Evolutionary conservation across 1,140 invertebrate species (phyloP), one percentile per base, ranked within the genome.

Genomic region (Tetragnatha versicolor): DNA sequence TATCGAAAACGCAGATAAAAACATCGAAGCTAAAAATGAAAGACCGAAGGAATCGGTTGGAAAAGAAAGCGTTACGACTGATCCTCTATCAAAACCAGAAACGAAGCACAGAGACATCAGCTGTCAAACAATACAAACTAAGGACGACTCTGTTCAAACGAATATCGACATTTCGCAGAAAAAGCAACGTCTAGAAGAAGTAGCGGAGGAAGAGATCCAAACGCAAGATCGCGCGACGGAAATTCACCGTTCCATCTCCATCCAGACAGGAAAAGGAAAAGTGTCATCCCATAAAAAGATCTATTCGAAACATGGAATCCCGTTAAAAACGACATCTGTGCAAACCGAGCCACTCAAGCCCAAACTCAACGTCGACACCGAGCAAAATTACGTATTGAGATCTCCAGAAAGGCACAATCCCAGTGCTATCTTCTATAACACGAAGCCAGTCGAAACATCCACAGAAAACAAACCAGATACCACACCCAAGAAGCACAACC

Each of bases 331-430:
- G 29, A 42, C 61, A 25, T 58, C 73, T 9, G 60, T 77, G 4
- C 73, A 77, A 22, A 77, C 73, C 4, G 73, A 27, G 2, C 31
- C n/a, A 9, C 10, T 37, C 9, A 27, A 7, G 39, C 9, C 10
- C 22, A 1, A 20, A 55, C n/a, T n/a, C n/a, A n/a, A n/a, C n/a
- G n/a, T 27, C 2, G 5, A 39, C 2, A n/a, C 20, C 9, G 25
- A 20, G 6, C 51, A 55, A 55, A 55, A 55, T 10, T 55, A 12
- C 27, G 27, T 42, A 6, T 42, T 45, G 14, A 68, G 27, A n/a
- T 77, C 73, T 2, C 73, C 73, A 3, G 73, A 65, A 37, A 77
- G 60, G 55, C 73, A 77, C 5, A 77, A 77, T 29, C 73, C 73
- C 4, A 55, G 73, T 22, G 73, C 73, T 27, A 27, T 77, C 9